Conservation (phyloP, 2,888 invertebrate genomes). For the Hypercompe scribonia region DNA sequence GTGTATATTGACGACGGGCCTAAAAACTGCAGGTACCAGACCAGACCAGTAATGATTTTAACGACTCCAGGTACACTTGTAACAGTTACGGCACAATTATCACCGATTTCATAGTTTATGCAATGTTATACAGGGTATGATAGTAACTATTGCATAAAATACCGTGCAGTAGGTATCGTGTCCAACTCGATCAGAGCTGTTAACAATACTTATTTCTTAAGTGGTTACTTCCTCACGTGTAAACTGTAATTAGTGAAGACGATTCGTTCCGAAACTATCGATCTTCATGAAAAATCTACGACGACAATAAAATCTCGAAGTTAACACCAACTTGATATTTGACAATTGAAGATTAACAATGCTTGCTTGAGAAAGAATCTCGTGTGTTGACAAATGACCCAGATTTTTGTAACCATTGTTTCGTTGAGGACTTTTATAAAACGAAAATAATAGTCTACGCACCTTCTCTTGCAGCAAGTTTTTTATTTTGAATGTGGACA, state of each 20-base stretch:
- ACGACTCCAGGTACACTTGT: conserved; percentile 29
- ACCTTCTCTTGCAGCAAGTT: background rate
- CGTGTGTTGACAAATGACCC: background rate
- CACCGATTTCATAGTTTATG: conserved; percentile 53
- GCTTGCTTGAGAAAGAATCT: background rate
- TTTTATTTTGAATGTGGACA: background rate
- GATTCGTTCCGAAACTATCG: conserved; percentile 39
- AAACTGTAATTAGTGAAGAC: conserved; percentile 54
- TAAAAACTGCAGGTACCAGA: background rate
- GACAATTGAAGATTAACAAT: conserved; percentile 4
- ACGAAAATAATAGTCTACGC: background rate
- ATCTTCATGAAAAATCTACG: conserved; percentile 27
- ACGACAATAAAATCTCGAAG: conserved; percentile 14
- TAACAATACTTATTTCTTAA: conserved; percentile 43
- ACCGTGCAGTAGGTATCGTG: conserved; percentile 62
- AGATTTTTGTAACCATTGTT: background rate
- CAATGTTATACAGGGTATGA: conserved; percentile 39
- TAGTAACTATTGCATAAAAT: conserved; percentile 65
- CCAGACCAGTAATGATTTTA: conserved; percentile 23
- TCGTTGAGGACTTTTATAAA: background rate
- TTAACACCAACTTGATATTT: conserved; percentile 9
- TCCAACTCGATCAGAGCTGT: conserved; percentile 56
- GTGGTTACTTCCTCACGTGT: conserved; percentile 55
- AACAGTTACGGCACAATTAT: conserved; percentile 45
- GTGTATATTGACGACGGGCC: too few relatives aligned